Conservation (phyloP, 2,888 invertebrate species). For the Pardosa pseudoannulata region DNA sequence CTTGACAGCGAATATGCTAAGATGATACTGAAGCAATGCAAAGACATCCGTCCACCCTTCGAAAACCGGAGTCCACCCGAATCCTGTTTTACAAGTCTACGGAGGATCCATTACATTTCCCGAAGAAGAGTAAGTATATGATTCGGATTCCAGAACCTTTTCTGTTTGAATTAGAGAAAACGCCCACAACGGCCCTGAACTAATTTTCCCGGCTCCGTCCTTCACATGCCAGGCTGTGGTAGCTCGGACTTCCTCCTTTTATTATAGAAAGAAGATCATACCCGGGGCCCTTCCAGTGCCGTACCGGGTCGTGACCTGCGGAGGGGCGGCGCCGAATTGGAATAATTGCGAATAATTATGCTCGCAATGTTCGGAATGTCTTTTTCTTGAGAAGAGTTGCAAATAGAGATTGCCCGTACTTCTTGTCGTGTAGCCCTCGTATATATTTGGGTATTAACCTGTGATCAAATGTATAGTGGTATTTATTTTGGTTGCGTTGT, state of each 20-base stretch:
- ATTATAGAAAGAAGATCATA: slow-evolving; percentile 15
- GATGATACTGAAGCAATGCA: too few relatives aligned
- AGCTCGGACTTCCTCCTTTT: slow-evolving; percentile 15
- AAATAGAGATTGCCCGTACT: too few relatives aligned
- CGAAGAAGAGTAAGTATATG: too few relatives aligned
- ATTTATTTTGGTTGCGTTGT: too few relatives aligned
- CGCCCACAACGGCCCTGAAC: slow-evolving; percentile 3
- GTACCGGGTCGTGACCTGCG: neutral
- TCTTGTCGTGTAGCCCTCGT: too few relatives aligned
- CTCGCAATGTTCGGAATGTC: neutral
- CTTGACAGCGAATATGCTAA: too few relatives aligned
- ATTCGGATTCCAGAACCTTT: too few relatives aligned
- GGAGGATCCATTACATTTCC: neutral
- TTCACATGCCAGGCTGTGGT: neutral
- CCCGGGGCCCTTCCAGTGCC: neutral
- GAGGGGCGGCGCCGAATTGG: neutral
- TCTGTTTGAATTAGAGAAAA: neutral
- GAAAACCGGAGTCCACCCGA: neutral
- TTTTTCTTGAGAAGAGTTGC: neutral
- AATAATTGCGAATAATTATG: neutral
- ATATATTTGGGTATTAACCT: too few relatives aligned
- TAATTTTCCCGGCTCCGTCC: slow-evolving; percentile 8
- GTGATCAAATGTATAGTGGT: too few relatives aligned
- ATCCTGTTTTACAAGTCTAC: neutral
- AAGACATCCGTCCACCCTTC: neutral